phyloP scores from a whole-genome alignment of 2,888 invertebrate species.

The Oxycera nigricornis region DNA sequence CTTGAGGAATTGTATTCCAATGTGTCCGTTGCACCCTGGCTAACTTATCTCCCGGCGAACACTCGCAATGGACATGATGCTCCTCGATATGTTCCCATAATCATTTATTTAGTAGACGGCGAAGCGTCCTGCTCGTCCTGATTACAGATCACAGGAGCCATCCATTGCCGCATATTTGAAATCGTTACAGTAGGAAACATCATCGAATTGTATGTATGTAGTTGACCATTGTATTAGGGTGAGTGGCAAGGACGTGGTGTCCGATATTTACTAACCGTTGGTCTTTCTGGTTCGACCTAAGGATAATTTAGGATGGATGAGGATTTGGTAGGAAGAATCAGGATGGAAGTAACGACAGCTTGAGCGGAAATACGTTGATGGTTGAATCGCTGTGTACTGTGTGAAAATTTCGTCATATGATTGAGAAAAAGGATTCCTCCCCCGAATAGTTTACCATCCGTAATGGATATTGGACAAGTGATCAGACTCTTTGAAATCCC shows the following conservation, averaged over 20 bases:
- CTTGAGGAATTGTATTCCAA: neutral
- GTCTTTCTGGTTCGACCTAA: neutral
- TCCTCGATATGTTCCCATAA: slow-evolving; percentile 29
- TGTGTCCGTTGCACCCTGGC: neutral
- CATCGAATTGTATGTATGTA: neutral
- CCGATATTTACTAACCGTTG: neutral
- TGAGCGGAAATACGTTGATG: neutral
- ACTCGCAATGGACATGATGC: neutral
- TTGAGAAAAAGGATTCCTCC: neutral
- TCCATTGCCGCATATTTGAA: slow-evolving; percentile 9
- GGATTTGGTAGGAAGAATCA: neutral
- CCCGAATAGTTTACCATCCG: neutral
- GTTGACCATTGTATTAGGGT: slow-evolving; percentile 13
- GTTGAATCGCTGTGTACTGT: neutral
- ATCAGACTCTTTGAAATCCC: too few species aligned
- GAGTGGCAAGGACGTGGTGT: neutral
- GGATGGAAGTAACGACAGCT: neutral
- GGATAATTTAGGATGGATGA: neutral
- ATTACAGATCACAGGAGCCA: slow-evolving; percentile 7
- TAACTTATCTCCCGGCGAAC: neutral
- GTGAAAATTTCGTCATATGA: neutral
- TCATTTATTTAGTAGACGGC: slow-evolving; percentile 23
- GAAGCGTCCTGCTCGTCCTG: neutral
- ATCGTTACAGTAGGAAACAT: slow-evolving; percentile 9
- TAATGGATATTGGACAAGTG: neutral